Percentiles rank a stretch among this genome's conserved stretches.
These are phyloP conservation scores for Brachyhypopomus gauderio DNA, from an alignment of 2,113 vertebrate species.

Conservation along the genomic window DNA sequence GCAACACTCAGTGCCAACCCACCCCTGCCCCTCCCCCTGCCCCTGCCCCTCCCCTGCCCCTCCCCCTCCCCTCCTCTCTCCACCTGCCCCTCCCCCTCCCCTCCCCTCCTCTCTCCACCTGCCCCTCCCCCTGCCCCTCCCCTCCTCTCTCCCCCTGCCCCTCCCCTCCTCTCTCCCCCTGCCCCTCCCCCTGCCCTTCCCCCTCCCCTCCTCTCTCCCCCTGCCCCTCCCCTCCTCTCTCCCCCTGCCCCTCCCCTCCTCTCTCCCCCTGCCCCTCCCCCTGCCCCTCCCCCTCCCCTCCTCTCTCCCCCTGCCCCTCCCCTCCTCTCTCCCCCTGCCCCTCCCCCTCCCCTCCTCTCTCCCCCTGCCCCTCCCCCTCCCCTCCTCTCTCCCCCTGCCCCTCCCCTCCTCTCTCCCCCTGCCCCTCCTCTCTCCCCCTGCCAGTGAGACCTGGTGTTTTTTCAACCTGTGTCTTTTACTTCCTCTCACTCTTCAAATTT, in stretches of 20 bases:
- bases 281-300: background rate
- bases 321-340: background rate
- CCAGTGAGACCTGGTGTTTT: conserved; percentile 16
- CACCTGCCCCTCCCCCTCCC: background rate
- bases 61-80: background rate
- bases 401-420: background rate
- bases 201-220: background rate
- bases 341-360: conserved; percentile 1
- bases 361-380: background rate
- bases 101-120: background rate
- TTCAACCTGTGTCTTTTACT: background rate
- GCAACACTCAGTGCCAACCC: background rate
- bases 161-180: background rate
- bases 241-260: background rate
- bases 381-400: background rate
- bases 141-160: background rate
- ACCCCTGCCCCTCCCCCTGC: background rate
- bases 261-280: background rate
- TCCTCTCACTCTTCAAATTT: conserved; percentile 23
- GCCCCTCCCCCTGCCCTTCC: no score
- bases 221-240: background rate
- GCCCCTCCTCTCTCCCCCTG: background rate
- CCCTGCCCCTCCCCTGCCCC: background rate
- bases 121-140: background rate
- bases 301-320: background rate